Evolutionary conservation across 2,888 invertebrate species (phyloP).

Genomic region (Heteromyza rotundicornis): DNA sequence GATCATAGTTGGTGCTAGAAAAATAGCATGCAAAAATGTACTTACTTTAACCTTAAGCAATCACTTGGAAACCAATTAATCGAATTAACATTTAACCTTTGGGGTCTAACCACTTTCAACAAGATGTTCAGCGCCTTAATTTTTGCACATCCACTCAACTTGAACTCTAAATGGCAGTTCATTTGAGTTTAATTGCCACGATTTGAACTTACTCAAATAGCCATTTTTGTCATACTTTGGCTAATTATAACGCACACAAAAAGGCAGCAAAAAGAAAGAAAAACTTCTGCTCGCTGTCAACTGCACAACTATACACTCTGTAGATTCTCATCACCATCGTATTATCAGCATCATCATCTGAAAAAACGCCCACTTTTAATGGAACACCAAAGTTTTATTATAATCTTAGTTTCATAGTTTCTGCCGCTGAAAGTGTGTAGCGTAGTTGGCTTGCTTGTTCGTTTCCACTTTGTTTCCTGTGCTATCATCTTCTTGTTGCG

Average conservation of each 20-base stretch:
- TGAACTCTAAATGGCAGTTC: constrained; percentile 12
- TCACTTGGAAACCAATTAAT: too few relatives aligned
- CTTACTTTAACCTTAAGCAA: too few relatives aligned
- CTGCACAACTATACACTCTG: not conserved
- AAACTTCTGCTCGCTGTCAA: not conserved
- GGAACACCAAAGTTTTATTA: not conserved
- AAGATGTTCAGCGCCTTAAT: too few relatives aligned
- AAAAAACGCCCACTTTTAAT: not conserved
- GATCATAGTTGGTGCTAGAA: too few relatives aligned
- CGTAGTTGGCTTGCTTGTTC: not conserved
- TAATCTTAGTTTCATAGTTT: not conserved
- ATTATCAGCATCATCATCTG: not conserved
- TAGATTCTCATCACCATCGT: not conserved
- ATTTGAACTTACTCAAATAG: not conserved
- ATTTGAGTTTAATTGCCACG: constrained; percentile 9
- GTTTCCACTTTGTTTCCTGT: not conserved
- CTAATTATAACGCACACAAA: constrained; percentile 17
- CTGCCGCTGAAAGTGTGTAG: not conserved
- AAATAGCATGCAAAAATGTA: too few relatives aligned
- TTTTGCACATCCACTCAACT: not conserved
- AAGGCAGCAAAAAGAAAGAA: constrained; percentile 12
- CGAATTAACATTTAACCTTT: too few relatives aligned
- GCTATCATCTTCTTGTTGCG: too few relatives aligned
- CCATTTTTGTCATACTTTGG: constrained; percentile 19
- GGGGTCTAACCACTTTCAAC: too few relatives aligned